A percentile compares a stretch with the other conserved stretches of the same genome.
Evolutionary conservation across 1,140 invertebrate genomes (phyloP).

Genomic region (Cephus cinctus): DNA sequence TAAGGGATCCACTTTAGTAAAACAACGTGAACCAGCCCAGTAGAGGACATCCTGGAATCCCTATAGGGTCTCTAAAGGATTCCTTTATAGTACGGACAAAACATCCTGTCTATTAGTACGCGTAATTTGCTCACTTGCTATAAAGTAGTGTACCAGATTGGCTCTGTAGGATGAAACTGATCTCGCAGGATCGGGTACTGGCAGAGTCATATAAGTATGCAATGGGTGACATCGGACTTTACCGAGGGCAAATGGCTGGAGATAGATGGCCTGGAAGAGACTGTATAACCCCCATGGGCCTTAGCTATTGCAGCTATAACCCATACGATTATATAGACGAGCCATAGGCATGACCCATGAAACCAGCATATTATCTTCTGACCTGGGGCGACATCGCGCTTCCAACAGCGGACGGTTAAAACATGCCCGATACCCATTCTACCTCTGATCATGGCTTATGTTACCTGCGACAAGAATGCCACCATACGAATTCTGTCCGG

Average conservation of each 20-base stretch:
- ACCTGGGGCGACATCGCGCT: constrained; percentile 8
- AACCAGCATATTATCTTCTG: constrained; percentile 3
- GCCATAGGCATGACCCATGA: not conserved
- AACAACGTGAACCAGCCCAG: too few species aligned
- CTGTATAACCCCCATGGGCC: not conserved
- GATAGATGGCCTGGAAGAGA: not conserved
- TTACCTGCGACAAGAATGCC: not conserved
- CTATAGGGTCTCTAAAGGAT: too few species aligned
- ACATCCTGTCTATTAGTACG: too few species aligned
- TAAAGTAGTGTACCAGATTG: too few species aligned
- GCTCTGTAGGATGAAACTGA: too few species aligned
- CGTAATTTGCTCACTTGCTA: too few species aligned
- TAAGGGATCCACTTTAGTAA: too few species aligned
- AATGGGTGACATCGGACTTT: too few species aligned
- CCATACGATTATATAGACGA: not conserved
- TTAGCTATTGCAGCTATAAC: not conserved
- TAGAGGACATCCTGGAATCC: too few species aligned
- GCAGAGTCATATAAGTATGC: too few species aligned
- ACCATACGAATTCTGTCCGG: not conserved
- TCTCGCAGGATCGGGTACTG: too few species aligned
- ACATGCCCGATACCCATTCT: not conserved
- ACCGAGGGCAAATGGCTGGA: not conserved
- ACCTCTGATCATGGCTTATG: not conserved
- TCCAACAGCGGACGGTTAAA: constrained; percentile 4
- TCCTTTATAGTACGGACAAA: too few species aligned